A percentile compares a stretch with the other conserved stretches of the same genome.
Evolutionary conservation across 2,888 invertebrate species (phyloP).

Genomic region (Drosophila crucigera): DNA sequence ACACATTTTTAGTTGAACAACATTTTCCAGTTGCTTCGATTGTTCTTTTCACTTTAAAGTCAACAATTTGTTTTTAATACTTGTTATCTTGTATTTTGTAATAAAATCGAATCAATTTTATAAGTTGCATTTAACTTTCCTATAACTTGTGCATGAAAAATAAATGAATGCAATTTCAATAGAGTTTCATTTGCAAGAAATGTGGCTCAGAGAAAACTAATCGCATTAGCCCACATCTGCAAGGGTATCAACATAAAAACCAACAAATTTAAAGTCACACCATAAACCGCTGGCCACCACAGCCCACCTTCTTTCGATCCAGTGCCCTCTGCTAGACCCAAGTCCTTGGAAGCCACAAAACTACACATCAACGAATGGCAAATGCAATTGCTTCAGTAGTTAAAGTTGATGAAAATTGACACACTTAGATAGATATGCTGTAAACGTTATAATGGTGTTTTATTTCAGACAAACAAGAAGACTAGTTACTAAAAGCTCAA

Average conservation of each 20-base stretch:
- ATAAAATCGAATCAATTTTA: not conserved
- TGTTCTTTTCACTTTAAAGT: not conserved
- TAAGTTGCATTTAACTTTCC: not conserved
- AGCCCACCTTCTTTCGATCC: not conserved
- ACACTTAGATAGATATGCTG: constrained; percentile 12
- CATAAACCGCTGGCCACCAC: constrained; percentile 32
- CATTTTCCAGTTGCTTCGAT: not conserved
- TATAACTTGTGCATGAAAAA: constrained; percentile 1
- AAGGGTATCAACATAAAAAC: constrained; percentile 20
- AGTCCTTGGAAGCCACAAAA: constrained; percentile 38
- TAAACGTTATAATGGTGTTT: constrained; percentile 25
- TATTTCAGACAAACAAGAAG: constrained; percentile 9
- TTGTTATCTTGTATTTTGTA: not conserved
- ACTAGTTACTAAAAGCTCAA: not conserved
- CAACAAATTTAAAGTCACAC: constrained; percentile 57
- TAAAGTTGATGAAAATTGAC: constrained; percentile 57
- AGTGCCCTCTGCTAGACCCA: not conserved
- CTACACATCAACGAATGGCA: constrained; percentile 44
- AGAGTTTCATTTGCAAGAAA: constrained; percentile 12
- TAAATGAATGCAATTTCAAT: constrained; percentile 14
- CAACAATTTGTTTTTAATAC: not conserved
- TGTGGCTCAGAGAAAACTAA: constrained; percentile 42
- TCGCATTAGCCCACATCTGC: constrained; percentile 50
- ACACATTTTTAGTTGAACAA: not conserved
- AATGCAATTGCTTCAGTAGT: constrained; percentile 58